Percentiles rank a stretch among this genome's conserved stretches.
These are phyloP conservation scores for Lutjanus argentimaculatus DNA, from an alignment of 2,797 vertebrate genomes.

Conservation along the genomic window DNA sequence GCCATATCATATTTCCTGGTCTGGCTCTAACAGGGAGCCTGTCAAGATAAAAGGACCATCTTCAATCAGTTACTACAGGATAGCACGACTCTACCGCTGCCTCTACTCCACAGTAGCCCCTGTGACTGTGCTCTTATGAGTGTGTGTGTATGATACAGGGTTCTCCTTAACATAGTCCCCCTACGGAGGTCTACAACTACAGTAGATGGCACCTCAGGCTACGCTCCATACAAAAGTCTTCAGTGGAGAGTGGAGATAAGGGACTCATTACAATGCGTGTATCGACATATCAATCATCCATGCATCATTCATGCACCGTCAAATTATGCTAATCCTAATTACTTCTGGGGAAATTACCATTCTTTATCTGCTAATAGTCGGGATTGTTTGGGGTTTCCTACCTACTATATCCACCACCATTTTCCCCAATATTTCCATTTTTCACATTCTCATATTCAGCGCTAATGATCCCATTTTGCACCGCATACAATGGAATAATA, in stretches of 20 bases:
- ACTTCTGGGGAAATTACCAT: constrained; percentile 81
- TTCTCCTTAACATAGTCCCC: constrained; percentile 33
- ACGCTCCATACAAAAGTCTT: constrained; percentile 65
- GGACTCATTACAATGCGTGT: constrained; percentile 76
- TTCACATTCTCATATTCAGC: constrained; percentile 81
- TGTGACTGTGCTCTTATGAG: constrained; percentile 7
- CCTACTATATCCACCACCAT: constrained; percentile 58
- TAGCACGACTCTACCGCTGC: constrained; percentile 35
- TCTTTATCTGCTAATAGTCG: constrained; percentile 84
- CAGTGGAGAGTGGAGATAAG: constrained; percentile 75
- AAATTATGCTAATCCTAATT: constrained; percentile 88
- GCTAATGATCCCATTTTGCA: constrained; percentile 84
- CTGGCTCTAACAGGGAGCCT: constrained; percentile 72
- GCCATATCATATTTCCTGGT: constrained; percentile 77
- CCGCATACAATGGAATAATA: constrained; percentile 82
- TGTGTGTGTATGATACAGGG: constrained; percentile 32
- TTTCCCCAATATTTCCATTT: constrained; percentile 78
- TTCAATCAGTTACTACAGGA: constrained; percentile 75
- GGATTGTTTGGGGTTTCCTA: constrained; percentile 82
- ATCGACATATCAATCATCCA: constrained; percentile 83
- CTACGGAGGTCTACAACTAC: constrained; percentile 47
- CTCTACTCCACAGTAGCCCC: constrained; percentile 23
- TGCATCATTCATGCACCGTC: constrained; percentile 80
- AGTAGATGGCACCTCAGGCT: constrained; percentile 62
- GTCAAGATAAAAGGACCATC: constrained; percentile 78